Evolutionary conservation across 2,113 vertebrate species (phyloP), one percentile per base, ranked within the genome.

Genomic region (Prietella phreatophila): DNA sequence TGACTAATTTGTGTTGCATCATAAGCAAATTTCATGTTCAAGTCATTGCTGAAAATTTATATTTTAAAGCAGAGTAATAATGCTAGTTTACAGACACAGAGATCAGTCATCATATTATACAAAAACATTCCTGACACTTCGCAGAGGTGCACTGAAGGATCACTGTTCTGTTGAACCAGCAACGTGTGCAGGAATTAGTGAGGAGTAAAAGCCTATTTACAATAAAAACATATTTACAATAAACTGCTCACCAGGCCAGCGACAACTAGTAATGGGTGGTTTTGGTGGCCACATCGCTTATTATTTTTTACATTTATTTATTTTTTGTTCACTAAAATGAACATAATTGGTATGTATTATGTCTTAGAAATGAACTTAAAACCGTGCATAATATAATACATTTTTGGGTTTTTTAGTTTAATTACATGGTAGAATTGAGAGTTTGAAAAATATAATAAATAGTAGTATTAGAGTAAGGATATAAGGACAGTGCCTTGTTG

Each of bases 91-190:
- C 5, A 15, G 20, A 61, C 14, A 39, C 27, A 17, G 3, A 47
- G 11, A 84, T 84, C 42, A 69, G 27, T 53, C 63, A 84, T 71
- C n/a, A 69, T 20, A 22, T 27, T 6, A 19, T 7, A 50, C 4
- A 85, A 53, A 71, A 20, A 27, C 69, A 36, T 47, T 42, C 27
- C 25, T 65, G 27, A 83, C 22, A 61, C 22, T 63, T 58, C 5
- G 67, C 61, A 63, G 60, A 65, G 27, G 25, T 60, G 33, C 58
- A 83, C 20, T n/a, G 80, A 81, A 83, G 25, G 42, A 60, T 82
- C 80, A 82, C 30, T 36, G 27, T 81, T 39, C 30, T 82, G 58
- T 63, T 61, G 81, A 8, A 82, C 55, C 53, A 39, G 53, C 20
- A 42, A 17, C 14, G 9, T 60, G n/a, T 33, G 36, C 61, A 19